These are phyloP conservation scores for Tetragonula clypearis DNA, from an alignment of 1,140 invertebrate species.

Conservation along the genomic window DNA sequence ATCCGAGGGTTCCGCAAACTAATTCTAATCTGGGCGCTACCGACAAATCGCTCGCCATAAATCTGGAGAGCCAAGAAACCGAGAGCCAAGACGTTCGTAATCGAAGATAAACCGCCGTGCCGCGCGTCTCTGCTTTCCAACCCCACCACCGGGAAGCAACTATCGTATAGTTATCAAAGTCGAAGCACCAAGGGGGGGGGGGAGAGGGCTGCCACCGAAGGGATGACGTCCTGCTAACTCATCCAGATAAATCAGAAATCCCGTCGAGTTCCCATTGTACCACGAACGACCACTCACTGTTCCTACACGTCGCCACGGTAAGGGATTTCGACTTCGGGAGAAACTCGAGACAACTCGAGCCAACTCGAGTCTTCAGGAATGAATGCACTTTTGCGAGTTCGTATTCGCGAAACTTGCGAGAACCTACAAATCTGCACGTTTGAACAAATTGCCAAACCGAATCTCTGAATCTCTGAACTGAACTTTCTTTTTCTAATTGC, in stretches of 20 bases:
- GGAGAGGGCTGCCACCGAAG: slow-evolving; percentile 54
- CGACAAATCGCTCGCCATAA: slow-evolving; percentile 81
- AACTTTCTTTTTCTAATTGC: no score
- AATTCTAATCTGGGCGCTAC: slow-evolving; percentile 78
- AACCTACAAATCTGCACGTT: no score
- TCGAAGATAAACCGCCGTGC: slow-evolving; percentile 76
- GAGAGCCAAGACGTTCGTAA: slow-evolving; percentile 73
- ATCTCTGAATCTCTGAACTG: no score
- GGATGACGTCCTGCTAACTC: slow-evolving; percentile 69
- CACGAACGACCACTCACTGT: slow-evolving; percentile 28
- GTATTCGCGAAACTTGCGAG: neutral
- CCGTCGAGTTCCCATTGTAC: slow-evolving; percentile 50
- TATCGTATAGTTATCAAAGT: slow-evolving; percentile 58
- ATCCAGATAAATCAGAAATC: slow-evolving; percentile 72
- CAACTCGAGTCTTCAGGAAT: neutral
- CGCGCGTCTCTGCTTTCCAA: slow-evolving; percentile 31
- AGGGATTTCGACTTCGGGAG: slow-evolving; percentile 27
- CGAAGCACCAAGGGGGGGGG: slow-evolving; percentile 52
- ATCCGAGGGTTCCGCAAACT: slow-evolving; percentile 71
- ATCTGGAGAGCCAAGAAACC: slow-evolving; percentile 74
- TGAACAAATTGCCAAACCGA: no score
- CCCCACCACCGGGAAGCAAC: slow-evolving; percentile 59
- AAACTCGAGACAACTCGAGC: neutral
- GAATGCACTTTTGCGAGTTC: neutral
- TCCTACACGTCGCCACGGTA: slow-evolving; percentile 29